Percentiles rank a stretch among this genome's conserved stretches.
phyloP scores from a whole-genome alignment of 37 sponge, comb jelly and placozoan species.

The Halichondria panicea region DNA sequence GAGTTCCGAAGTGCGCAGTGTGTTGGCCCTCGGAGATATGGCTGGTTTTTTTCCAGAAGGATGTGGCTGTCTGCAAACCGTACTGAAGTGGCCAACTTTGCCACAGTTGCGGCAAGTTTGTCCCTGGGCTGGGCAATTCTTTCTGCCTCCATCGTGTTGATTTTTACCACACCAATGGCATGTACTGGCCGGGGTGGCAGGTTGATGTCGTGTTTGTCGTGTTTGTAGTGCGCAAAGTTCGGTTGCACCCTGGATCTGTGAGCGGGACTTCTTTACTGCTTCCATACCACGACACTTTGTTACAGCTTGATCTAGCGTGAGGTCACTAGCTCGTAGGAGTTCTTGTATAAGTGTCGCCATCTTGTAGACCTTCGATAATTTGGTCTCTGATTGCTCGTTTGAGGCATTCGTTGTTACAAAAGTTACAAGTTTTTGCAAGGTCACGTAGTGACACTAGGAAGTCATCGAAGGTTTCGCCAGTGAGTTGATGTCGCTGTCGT shows the following conservation, averaged over 20 bases:
- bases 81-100: slow-evolving; percentile 31
- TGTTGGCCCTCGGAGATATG: too few species aligned
- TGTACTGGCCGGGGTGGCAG: background rate
- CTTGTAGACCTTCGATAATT: slow-evolving; percentile 25
- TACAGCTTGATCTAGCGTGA: slow-evolving; percentile 18
- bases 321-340: background rate
- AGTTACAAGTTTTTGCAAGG: slow-evolving; percentile 31
- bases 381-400: slow-evolving; percentile 14
- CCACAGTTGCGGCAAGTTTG: slow-evolving; percentile 31
- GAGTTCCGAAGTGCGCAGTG: too few species aligned
- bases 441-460: slow-evolving; percentile 4
- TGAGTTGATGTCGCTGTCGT: background rate
- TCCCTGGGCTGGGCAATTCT: slow-evolving; percentile 20
- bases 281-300: slow-evolving; percentile 19
- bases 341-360: slow-evolving; percentile 23
- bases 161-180: slow-evolving; percentile 37
- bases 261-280: slow-evolving; percentile 14
- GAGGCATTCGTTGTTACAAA: slow-evolving; percentile 28
- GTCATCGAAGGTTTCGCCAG: slow-evolving; percentile 24
- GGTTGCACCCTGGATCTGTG: background rate
- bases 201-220: background rate
- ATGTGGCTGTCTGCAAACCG: slow-evolving; percentile 23
- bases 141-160: slow-evolving; percentile 19
- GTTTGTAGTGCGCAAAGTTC: background rate
- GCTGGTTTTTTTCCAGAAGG: too few species aligned